Evolutionary conservation across 2,888 invertebrate species (phyloP), one percentile per base, ranked within the genome.

Genomic region (Cistogaster globosa): DNA sequence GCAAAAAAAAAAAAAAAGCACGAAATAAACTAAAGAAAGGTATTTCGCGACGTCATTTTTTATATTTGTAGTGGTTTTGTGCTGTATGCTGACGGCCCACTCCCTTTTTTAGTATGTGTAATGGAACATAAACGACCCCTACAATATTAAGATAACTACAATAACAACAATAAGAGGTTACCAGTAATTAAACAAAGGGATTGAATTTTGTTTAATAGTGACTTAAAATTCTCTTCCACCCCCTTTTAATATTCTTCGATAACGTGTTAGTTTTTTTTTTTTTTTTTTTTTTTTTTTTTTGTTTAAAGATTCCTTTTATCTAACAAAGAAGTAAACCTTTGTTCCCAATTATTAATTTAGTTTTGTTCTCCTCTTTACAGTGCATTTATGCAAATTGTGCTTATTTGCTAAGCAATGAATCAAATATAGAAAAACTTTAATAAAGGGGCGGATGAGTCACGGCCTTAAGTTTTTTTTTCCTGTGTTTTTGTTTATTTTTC

Each of bases 371-470:
- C 26, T 22, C n/a, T 36, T 11, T 9, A 51, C 22, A 63, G 26
- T 69, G 32, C 48, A 71, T 60, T 60, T 6, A 42, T 22, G 65
- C 57, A 65, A 38, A n/a, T 55, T 51, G 38, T 60, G 48, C 2
- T 12, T 69, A 65, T 63, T 63, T 63, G 51, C 22, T 20, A 72
- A 72, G 38, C 45, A 38, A 63, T 16, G 57, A 62, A 36, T 14
- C 11, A 42, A 55, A 45, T 16, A 71, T 32, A 32, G 32, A 79
- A 48, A 71, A 76, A 77, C 20, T 32, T 32, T 81, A 77, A 71
- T 82, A 85, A 83, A 85, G 89, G 91, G 91, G 90, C 90, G 91
- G 89, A 90, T 90, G 90, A 90, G 90, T 90, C 90, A 90, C 90
- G 88, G 88, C 87, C 83, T 84, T 87, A 87, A 88, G 87, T 88